A percentile compares a stretch with the other conserved stretches of the same genome.
Conservation (phyloP, 2,888 invertebrate species). For the Yponomeuta malinellus region DNA sequence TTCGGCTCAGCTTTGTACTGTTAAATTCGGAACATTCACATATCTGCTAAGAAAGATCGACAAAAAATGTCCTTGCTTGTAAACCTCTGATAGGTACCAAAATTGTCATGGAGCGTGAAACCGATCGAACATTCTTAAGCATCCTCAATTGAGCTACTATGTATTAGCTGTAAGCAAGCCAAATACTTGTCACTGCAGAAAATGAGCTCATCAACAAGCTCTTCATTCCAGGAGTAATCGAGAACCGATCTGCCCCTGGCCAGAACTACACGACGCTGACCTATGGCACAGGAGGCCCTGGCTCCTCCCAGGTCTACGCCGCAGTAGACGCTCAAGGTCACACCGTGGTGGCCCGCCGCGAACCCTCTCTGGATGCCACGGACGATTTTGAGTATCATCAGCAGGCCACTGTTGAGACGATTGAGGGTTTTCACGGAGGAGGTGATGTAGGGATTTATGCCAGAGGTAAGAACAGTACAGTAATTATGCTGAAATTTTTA, state of each 20-base stretch:
- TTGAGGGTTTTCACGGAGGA: slow-evolving; percentile 88
- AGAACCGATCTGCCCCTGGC: slow-evolving; percentile 76
- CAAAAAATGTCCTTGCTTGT: too few species aligned
- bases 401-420: slow-evolving; percentile 80
- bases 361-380: slow-evolving; percentile 78
- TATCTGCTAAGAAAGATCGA: too few species aligned
- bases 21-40: too few species aligned
- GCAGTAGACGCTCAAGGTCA: slow-evolving; percentile 36
- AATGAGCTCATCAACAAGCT: background rate
- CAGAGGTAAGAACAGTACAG: slow-evolving; percentile 60
- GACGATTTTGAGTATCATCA: slow-evolving; percentile 81
- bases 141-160: too few species aligned
- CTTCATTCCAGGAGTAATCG: slow-evolving; percentile 66
- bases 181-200: background rate
- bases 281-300: slow-evolving; percentile 85
- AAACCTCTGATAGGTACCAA: too few species aligned
- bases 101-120: too few species aligned
- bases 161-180: too few species aligned
- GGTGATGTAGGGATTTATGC: slow-evolving; percentile 92
- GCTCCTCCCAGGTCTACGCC: slow-evolving; percentile 76
- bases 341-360: slow-evolving; percentile 63
- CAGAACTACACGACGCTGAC: slow-evolving; percentile 85
- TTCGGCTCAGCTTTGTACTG: too few species aligned
- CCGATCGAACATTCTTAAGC: too few species aligned
- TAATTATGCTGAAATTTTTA: too few species aligned